Evolutionary conservation across 37 sponge, comb jelly and placozoan genomes (phyloP).

Genomic region (Theonella swinhoei): DNA sequence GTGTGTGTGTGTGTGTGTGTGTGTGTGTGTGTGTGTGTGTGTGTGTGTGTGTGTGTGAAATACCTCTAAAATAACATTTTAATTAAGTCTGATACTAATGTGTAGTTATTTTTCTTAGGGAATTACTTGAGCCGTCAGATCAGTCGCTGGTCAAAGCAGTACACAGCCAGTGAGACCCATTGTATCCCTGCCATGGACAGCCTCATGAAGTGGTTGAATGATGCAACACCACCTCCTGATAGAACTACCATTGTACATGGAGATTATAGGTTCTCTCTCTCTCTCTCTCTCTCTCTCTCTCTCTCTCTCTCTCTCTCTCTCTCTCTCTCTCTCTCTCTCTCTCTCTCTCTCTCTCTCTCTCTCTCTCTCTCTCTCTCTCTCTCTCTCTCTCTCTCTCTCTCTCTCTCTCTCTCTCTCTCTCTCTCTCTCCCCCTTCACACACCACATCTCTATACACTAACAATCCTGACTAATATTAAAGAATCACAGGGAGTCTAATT

Average conservation of each 20-base stretch:
- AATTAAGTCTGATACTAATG: too few species aligned
- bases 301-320: neutral
- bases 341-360: neutral
- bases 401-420: neutral
- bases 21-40: too few species aligned
- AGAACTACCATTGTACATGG: constrained; percentile 76
- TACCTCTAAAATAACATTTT: too few species aligned
- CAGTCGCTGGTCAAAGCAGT: constrained; percentile 59
- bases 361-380: neutral
- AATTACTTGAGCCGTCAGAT: constrained; percentile 49
- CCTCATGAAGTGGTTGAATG: constrained; percentile 36
- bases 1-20: too few species aligned
- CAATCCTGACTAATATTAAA: too few species aligned
- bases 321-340: neutral
- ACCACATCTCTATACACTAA: neutral
- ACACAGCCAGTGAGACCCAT: constrained; percentile 47
- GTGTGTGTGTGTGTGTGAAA: too few species aligned
- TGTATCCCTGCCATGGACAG: constrained; percentile 31
- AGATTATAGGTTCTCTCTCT: constrained; percentile 55
- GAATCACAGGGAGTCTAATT: too few species aligned
- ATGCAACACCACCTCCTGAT: constrained; percentile 35
- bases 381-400: neutral
- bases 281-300: neutral
- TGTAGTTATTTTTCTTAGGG: neutral
- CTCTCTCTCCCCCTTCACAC: neutral